Evolutionary conservation across 2,888 invertebrate genomes (phyloP).

Genomic region (Achlya flavicornis): DNA sequence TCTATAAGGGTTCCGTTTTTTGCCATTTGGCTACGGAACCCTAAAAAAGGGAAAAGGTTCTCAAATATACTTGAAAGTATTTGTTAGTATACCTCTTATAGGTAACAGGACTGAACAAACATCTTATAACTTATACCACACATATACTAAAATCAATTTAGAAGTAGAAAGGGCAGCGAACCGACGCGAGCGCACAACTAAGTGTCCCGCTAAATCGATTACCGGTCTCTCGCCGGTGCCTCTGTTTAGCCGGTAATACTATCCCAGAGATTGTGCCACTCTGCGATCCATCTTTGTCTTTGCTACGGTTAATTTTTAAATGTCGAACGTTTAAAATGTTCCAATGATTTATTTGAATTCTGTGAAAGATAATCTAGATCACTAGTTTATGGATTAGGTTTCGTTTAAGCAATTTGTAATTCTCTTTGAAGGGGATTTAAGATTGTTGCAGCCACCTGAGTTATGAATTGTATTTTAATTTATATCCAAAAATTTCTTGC

Average conservation of each 20-base stretch:
- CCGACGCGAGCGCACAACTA: constrained; percentile 33
- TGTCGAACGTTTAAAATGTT: constrained; percentile 18
- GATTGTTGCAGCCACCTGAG: no score
- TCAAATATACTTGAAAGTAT: no score
- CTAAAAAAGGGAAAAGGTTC: no score
- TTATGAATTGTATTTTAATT: no score
- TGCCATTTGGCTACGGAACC: no score
- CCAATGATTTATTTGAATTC: constrained; percentile 9
- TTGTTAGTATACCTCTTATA: no score
- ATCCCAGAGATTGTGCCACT: constrained; percentile 24
- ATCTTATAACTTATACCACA: constrained; percentile 1
- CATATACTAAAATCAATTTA: constrained; percentile 24
- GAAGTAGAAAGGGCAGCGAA: constrained; percentile 5
- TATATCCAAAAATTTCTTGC: no score
- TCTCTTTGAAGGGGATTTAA: no score
- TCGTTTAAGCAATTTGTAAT: no score
- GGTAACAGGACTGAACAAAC: no score
- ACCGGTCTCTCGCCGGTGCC: constrained; percentile 11
- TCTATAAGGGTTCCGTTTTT: no score
- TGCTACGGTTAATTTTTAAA: constrained; percentile 16
- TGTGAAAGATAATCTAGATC: not conserved
- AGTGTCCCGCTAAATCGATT: constrained; percentile 28
- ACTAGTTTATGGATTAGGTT: no score
- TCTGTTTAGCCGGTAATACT: constrained; percentile 33
- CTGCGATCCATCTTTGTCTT: constrained; percentile 36